phyloP scores from a whole-genome alignment of 2,797 vertebrate genomes.

The Sphenodon punctatus region DNA sequence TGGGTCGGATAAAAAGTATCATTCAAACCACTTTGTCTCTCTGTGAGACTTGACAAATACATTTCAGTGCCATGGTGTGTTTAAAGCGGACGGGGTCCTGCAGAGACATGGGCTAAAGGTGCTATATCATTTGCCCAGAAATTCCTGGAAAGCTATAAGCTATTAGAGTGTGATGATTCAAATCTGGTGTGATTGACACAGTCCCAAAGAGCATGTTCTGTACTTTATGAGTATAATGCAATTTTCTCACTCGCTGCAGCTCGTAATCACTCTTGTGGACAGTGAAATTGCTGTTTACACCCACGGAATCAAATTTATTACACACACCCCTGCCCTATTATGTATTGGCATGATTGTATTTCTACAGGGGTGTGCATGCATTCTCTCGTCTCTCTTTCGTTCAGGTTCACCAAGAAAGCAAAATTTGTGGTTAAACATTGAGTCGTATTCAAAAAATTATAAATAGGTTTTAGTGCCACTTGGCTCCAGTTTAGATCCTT shows the following conservation, averaged over 20 bases:
- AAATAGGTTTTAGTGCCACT: accelerated
- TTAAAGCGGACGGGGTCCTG: not conserved
- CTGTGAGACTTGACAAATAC: accelerated
- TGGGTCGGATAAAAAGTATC: accelerated
- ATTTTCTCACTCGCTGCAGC: not conserved
- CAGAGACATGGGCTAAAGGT: not conserved
- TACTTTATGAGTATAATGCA: accelerated
- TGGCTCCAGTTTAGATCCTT: not conserved
- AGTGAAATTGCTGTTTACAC: accelerated
- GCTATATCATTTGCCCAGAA: accelerated
- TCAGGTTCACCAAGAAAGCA: not conserved
- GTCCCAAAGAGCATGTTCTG: not conserved
- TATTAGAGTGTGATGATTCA: not conserved
- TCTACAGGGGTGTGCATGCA: not conserved
- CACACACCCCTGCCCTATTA: accelerated
- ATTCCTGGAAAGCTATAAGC: not conserved
- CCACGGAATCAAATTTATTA: not conserved
- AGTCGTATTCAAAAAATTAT: accelerated
- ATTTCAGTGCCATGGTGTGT: not conserved
- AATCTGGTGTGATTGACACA: accelerated
- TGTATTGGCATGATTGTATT: accelerated
- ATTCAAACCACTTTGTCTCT: accelerated
- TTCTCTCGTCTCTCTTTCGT: accelerated
- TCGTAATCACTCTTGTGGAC: not conserved
- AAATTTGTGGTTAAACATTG: accelerated